These are phyloP conservation scores for Lamellibrachia columna DNA, from an alignment of 2,888 invertebrate species.

Conservation along the genomic window DNA sequence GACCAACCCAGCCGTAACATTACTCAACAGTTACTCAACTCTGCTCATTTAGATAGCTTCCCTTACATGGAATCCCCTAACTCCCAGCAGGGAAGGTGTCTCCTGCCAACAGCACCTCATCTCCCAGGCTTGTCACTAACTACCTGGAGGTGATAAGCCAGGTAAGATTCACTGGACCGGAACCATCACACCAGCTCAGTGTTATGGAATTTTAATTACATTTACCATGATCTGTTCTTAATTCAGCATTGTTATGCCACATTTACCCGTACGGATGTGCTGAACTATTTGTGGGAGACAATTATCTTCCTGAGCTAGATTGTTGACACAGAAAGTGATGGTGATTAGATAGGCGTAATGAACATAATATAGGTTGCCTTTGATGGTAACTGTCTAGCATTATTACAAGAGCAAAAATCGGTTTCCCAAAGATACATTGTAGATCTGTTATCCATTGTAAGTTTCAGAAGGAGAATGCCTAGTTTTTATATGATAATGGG, in stretches of 20 bases:
- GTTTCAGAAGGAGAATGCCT: background rate
- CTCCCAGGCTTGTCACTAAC: background rate
- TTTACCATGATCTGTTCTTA: background rate
- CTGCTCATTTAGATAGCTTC: conserved; percentile 10
- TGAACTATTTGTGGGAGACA: background rate
- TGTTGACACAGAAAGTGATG: background rate
- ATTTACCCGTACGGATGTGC: background rate
- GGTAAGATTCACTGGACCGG: background rate
- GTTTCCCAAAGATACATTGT: background rate
- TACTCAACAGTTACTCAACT: conserved; percentile 6
- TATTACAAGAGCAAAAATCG: background rate
- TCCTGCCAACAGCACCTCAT: background rate
- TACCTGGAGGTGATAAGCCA: conserved; percentile 16
- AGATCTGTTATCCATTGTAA: background rate
- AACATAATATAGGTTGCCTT: background rate
- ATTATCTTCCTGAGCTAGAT: background rate
- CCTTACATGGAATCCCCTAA: background rate
- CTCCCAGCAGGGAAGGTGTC: conserved; percentile 12
- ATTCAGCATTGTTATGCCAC: background rate
- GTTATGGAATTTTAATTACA: conserved; percentile 16
- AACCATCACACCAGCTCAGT: background rate
- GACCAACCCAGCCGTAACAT: background rate
- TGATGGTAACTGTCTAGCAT: background rate
- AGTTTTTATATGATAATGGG: background rate
- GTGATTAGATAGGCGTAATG: background rate